These are phyloP conservation scores for Latheticus oryzae DNA, from an alignment of 2,888 invertebrate genomes.

Conservation along the genomic window DNA sequence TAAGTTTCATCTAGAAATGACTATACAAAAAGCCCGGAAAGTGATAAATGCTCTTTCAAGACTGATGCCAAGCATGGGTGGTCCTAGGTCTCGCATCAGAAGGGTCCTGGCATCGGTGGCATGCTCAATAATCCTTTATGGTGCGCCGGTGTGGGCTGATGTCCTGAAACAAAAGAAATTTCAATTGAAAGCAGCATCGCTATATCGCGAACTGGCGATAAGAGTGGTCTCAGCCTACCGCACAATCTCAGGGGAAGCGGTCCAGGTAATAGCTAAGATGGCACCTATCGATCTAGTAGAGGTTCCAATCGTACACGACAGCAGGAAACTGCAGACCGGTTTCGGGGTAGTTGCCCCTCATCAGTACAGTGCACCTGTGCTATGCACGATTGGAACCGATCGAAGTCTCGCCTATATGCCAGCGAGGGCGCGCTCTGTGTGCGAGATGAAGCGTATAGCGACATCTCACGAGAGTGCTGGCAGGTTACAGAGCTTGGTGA, in stretches of 20 bases:
- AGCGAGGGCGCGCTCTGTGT: no score
- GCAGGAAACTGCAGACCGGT: no score
- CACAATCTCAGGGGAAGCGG: slow-evolving; percentile 1
- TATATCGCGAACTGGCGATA: no score
- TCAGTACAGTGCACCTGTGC: no score
- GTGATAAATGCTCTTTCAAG: background rate
- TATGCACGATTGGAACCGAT: no score
- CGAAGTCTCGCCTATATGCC: no score
- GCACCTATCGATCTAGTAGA: slow-evolving; percentile 8
- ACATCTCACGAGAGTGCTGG: no score
- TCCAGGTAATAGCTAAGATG: slow-evolving; percentile 5
- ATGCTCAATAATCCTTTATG: background rate
- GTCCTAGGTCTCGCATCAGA: background rate
- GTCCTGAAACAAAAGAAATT: background rate
- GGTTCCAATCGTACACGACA: no score
- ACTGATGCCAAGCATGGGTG: slow-evolving; percentile 18
- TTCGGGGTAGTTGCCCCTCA: no score
- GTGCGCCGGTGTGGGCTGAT: background rate
- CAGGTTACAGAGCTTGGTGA: no score
- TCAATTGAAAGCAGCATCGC: background rate
- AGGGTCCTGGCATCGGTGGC: slow-evolving; percentile 1
- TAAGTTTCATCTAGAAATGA: background rate
- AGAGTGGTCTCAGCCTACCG: background rate
- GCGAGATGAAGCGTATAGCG: no score
- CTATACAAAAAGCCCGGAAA: background rate